Percentiles rank a stretch among this genome's conserved stretches.
Conservation (phyloP, 2,888 invertebrate genomes). For the Diaperis boleti region DNA sequence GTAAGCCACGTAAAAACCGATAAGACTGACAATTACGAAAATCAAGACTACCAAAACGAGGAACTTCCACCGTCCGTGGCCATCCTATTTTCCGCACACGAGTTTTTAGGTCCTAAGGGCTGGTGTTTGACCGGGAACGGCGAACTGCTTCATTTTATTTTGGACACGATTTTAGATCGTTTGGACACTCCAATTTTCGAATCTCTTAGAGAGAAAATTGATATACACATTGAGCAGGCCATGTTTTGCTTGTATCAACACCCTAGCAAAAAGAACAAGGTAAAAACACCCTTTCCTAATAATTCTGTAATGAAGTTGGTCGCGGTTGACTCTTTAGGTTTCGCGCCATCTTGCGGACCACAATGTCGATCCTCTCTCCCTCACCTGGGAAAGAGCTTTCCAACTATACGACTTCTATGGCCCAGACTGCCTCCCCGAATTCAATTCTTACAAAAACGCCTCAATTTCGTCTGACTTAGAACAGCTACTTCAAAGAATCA, state of each 20-base stretch:
- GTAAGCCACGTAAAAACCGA: constrained; percentile 60
- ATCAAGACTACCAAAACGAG: constrained; percentile 66
- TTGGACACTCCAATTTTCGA: constrained; percentile 76
- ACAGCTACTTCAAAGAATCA: constrained; percentile 77
- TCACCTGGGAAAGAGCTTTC: constrained; percentile 81
- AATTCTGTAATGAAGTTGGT: too few relatives aligned
- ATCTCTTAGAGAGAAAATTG: constrained; percentile 75
- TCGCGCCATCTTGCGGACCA: constrained; percentile 80
- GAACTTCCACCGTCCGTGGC: constrained; percentile 80
- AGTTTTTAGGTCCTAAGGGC: constrained; percentile 79
- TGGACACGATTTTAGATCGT: constrained; percentile 80
- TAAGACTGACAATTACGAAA: constrained; percentile 56
- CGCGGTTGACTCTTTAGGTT: too few relatives aligned
- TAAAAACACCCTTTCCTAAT: constrained; percentile 45
- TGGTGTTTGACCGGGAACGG: constrained; percentile 87
- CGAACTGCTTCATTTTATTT: constrained; percentile 81
- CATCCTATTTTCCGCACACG: constrained; percentile 85
- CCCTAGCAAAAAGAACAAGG: constrained; percentile 78
- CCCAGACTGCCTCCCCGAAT: constrained; percentile 83
- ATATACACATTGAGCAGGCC: constrained; percentile 86
- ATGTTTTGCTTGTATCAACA: constrained; percentile 89
- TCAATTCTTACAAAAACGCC: constrained; percentile 80
- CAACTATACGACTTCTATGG: constrained; percentile 85
- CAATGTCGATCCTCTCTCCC: constrained; percentile 75
- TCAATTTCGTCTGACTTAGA: constrained; percentile 89